Percentiles rank a stretch among this genome's conserved stretches.
phyloP scores from a whole-genome alignment of 2,113 vertebrate genomes.

The Protomyctophum bolini region DNA sequence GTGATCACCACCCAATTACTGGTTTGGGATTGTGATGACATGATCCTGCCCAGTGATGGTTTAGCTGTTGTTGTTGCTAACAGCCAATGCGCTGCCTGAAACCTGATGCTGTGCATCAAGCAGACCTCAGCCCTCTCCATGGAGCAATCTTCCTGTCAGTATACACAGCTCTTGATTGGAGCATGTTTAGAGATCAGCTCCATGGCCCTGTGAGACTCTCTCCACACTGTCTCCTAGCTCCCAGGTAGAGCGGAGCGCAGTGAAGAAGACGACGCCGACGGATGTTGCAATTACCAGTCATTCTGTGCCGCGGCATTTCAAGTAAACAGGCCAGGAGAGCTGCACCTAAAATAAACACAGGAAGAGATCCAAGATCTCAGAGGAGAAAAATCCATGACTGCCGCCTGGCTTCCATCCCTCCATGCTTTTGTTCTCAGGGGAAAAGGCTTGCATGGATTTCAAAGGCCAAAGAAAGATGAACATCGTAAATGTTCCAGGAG shows the following conservation, averaged over 20 bases:
- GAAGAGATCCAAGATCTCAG: constrained; percentile 48
- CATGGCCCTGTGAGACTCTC: constrained; percentile 10
- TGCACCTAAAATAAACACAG: constrained; percentile 57
- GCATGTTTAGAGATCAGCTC: constrained; percentile 32
- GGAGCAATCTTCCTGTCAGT: constrained; percentile 8
- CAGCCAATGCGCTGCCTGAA: constrained; percentile 10
- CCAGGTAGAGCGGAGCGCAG: constrained; percentile 34
- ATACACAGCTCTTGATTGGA: constrained; percentile 44
- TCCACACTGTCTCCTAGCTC: constrained; percentile 14
- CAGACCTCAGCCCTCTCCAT: neutral
- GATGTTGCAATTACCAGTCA: constrained; percentile 51
- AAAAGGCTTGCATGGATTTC: constrained; percentile 2
- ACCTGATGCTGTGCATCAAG: constrained; percentile 25
- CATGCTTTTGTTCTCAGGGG: neutral
- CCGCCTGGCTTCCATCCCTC: constrained; percentile 9
- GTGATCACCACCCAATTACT: neutral
- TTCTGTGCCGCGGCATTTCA: constrained; percentile 26
- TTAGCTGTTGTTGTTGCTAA: neutral
- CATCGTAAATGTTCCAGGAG: constrained; percentile 42
- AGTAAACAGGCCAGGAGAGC: constrained; percentile 54
- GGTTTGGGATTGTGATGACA: neutral
- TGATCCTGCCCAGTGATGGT: neutral
- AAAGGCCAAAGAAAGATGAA: constrained; percentile 25
- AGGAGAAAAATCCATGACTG: constrained; percentile 16
- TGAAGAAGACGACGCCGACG: constrained; percentile 19